Conservation (phyloP, 2,888 invertebrate species). For the Pyrochroa serraticornis region DNA sequence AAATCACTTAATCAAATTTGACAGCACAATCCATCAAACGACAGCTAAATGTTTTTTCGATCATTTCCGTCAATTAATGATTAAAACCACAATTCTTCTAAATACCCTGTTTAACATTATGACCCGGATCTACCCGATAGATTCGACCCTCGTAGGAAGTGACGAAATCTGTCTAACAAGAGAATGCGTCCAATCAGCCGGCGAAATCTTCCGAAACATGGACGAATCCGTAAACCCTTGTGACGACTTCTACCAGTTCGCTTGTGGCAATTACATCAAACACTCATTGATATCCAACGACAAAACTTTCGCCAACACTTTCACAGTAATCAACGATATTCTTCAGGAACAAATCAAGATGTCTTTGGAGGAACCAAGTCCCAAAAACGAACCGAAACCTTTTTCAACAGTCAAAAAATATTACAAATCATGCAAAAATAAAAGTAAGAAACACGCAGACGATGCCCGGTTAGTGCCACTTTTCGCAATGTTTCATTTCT, state of each 20-base stretch:
- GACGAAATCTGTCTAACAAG: slow-evolving; percentile 56
- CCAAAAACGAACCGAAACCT: slow-evolving; percentile 68
- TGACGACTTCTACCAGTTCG: slow-evolving; percentile 77
- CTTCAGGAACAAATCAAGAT: slow-evolving; percentile 61
- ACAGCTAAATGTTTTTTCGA: slow-evolving; percentile 13
- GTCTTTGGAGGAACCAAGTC: slow-evolving; percentile 70
- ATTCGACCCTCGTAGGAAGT: slow-evolving; percentile 16
- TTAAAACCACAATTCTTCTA: slow-evolving; percentile 12
- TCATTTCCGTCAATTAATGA: slow-evolving; percentile 16
- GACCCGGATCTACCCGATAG: slow-evolving; percentile 12
- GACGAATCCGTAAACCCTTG: slow-evolving; percentile 72
- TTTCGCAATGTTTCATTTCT: slow-evolving; percentile 15
- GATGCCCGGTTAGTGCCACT: not conserved
- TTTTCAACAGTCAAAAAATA: slow-evolving; percentile 80
- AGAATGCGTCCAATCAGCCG: slow-evolving; percentile 80
- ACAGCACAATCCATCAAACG: slow-evolving; percentile 35
- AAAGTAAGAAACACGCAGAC: slow-evolving; percentile 55
- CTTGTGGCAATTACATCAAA: slow-evolving; percentile 73
- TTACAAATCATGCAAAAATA: slow-evolving; percentile 88
- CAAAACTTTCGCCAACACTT: slow-evolving; percentile 64
- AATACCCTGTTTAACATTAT: slow-evolving; percentile 7
- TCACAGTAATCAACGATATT: slow-evolving; percentile 57
- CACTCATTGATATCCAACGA: slow-evolving; percentile 75
- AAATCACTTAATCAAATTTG: slow-evolving; percentile 61
- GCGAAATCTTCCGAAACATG: slow-evolving; percentile 69